Evolutionary conservation across 2,888 invertebrate genomes (phyloP).

Genomic region (Dione vanillae): DNA sequence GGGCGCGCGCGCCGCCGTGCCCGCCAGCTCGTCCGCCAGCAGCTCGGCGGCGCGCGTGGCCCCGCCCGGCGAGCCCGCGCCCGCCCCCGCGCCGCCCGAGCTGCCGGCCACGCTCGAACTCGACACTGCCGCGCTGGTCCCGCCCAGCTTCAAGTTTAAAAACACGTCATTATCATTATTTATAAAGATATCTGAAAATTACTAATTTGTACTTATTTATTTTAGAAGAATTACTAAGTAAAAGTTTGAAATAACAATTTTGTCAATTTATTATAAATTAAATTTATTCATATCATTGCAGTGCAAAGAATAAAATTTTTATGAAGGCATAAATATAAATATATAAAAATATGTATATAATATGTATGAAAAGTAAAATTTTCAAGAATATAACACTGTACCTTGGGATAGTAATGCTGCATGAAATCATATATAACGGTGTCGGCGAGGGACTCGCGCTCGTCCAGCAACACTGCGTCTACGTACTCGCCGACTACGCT

Average conservation of each 20-base stretch:
- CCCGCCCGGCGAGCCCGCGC: constrained; percentile 51
- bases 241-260: no score
- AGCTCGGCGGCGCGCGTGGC: constrained; percentile 56
- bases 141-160: constrained; percentile 25
- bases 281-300: no score
- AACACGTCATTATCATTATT: no score
- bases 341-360: no score
- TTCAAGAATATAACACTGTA: constrained; percentile 58
- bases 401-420: constrained; percentile 95
- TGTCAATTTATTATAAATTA: no score
- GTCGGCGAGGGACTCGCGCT: constrained; percentile 93
- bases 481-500: constrained; percentile 94
- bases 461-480: constrained; percentile 94
- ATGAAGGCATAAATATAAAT: no score
- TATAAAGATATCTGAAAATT: no score
- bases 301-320: no score
- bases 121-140: constrained; percentile 47
- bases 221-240: no score
- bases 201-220: no score
- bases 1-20: constrained; percentile 57
- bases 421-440: constrained; percentile 94
- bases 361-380: no score
- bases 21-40: constrained; percentile 53
- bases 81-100: constrained; percentile 53
- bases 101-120: constrained; percentile 53